Evolutionary conservation across 2,113 vertebrate genomes (phyloP), one percentile per base, ranked within the genome.

Genomic region (Cercopithecus mona): DNA sequence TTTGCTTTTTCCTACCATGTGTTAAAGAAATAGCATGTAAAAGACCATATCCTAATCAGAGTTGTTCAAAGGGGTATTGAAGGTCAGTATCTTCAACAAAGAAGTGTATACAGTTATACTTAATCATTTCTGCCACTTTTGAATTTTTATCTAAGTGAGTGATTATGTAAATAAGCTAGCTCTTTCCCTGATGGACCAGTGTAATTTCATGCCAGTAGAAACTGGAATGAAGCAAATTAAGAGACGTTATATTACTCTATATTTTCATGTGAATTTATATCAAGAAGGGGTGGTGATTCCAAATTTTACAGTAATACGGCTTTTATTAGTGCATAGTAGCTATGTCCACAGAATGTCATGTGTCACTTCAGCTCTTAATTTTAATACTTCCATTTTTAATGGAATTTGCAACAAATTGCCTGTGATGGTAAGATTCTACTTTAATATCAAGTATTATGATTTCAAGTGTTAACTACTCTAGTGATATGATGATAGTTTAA

Each of bases 41-140:
- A 79, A 93, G n/a, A 38, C 35, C 92, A 32, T 35, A 83, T 66
- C 8, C 9, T 88, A 61, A 59, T 92, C 12, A 16, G 16, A 20
- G 75, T 81, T 88, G 70, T 66, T 68, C 30, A 59, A 50, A 88
- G 8, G 5, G 27, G 14, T 55, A 88, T 84, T 72, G 20, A 8
- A 81, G 86, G 57, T 94, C n/a, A 72, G 0, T 89, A 75, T 85
- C 27, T 94, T 8, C 32, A 90, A 23, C 25, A 68, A 50, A 79
- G 35, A 40, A 73, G 27, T 13, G 61, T 14, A 82, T 12, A 83
- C 8, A 66, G 14, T 66, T 83, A 79, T 3, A 90, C 23, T 35
- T 86, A 87, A 83, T 95, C 14, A 88, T 90, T 68, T 85, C 23
- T 95, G 70, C 17, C 22, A 80, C 17, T 91, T 97, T 50, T 83